Evolutionary conservation across 2,888 invertebrate genomes (phyloP).

Genomic region (Polyommatus icarus): DNA sequence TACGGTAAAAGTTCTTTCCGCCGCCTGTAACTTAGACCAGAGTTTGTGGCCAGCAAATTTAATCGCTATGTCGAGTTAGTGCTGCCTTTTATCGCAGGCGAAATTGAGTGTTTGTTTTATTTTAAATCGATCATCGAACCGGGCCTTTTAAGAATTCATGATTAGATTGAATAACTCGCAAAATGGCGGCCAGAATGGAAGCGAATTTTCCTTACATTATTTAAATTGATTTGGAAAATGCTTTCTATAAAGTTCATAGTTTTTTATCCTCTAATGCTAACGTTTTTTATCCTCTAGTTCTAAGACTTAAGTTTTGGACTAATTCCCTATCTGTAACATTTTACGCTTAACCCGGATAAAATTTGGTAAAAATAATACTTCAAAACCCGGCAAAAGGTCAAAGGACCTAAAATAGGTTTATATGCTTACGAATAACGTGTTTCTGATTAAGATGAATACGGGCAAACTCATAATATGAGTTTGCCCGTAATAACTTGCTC

Average conservation of each 20-base stretch:
- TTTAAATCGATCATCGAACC: constrained; percentile 38
- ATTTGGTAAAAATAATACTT: too few relatives aligned
- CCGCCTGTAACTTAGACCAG: constrained; percentile 40
- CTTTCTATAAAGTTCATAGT: neutral
- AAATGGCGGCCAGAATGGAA: neutral
- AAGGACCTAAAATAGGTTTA: too few relatives aligned
- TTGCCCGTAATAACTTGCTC: too few relatives aligned
- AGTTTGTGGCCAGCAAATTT: constrained; percentile 47
- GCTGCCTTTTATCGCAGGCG: constrained; percentile 63
- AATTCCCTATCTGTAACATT: too few relatives aligned
- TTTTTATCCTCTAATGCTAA: too few relatives aligned
- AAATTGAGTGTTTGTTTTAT: constrained; percentile 53
- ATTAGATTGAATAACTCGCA: constrained; percentile 22
- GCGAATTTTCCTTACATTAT: constrained; percentile 12
- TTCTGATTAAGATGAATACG: too few relatives aligned
- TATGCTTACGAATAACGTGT: too few relatives aligned
- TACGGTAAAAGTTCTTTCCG: constrained; percentile 12
- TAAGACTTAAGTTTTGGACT: too few relatives aligned
- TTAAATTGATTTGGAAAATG: neutral
- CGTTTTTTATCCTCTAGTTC: too few relatives aligned
- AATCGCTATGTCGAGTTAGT: constrained; percentile 54
- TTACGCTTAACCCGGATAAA: too few relatives aligned
- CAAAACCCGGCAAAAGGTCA: too few relatives aligned
- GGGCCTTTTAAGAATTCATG: constrained; percentile 20
- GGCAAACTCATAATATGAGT: too few relatives aligned